Evolutionary conservation across 1,140 invertebrate species (phyloP).

Genomic region (Lepidotrigona ventralis): DNA sequence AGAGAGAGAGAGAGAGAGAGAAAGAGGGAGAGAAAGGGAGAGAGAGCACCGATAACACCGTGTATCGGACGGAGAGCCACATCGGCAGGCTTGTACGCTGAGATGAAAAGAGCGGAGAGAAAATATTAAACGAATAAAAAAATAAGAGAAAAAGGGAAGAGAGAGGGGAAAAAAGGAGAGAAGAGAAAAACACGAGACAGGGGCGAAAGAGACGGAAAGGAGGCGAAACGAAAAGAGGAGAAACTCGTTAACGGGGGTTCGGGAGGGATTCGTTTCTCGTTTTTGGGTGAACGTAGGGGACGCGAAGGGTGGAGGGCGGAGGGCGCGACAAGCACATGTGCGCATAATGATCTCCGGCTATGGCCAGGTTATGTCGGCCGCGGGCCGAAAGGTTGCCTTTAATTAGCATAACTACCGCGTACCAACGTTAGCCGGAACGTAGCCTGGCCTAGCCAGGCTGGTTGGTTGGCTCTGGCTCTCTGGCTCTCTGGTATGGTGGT

Average conservation of each 20-base stretch:
- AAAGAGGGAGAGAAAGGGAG: background rate
- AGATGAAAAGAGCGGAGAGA: background rate
- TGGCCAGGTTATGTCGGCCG: constrained; percentile 42
- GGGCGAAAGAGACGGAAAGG: background rate
- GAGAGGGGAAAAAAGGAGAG: background rate
- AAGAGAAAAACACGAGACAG: background rate
- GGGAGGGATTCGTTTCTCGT: constrained; percentile 34
- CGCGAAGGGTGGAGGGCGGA: background rate
- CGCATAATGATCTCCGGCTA: constrained; percentile 59
- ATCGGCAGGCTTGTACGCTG: background rate
- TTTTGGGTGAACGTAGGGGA: background rate
- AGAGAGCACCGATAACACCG: background rate
- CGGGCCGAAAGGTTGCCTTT: constrained; percentile 66
- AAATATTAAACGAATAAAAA: background rate
- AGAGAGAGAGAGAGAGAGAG: background rate
- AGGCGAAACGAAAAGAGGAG: background rate
- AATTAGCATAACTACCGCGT: constrained; percentile 78
- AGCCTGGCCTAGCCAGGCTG: constrained; percentile 39
- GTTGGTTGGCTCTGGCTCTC: constrained; percentile 1
- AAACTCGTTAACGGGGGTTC: constrained; percentile 23
- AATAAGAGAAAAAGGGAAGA: too few relatives aligned
- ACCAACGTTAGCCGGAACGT: constrained; percentile 70
- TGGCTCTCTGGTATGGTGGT: constrained; percentile 68
- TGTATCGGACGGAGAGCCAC: background rate
- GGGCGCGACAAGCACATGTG: constrained; percentile 58